A percentile compares a stretch with the other conserved stretches of the same genome.
Conservation (phyloP, 2,113 vertebrate genomes). For the Lepisosteus oculatus region DNA sequence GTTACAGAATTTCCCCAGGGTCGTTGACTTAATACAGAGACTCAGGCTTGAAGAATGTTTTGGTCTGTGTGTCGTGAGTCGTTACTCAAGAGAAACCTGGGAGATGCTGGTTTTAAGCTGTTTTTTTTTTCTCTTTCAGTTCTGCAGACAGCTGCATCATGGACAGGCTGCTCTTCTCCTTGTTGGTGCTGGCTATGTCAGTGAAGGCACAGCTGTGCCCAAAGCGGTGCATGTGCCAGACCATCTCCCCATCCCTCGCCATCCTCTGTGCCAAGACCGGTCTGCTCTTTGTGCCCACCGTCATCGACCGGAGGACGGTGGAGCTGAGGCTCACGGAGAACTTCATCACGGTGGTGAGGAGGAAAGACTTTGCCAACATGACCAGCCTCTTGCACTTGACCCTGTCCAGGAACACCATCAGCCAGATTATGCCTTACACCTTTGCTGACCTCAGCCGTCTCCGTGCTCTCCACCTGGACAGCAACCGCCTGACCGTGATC, state of each 20-base stretch:
- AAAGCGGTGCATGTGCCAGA: slow-evolving; percentile 90
- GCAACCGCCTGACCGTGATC: slow-evolving; percentile 81
- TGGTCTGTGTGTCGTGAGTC: no score
- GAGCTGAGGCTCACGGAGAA: slow-evolving; percentile 90
- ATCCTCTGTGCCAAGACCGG: slow-evolving; percentile 92
- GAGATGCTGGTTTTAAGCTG: slow-evolving; percentile 1
- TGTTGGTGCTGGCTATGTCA: slow-evolving; percentile 68
- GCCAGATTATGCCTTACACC: slow-evolving; percentile 85
- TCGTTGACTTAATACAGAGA: no score
- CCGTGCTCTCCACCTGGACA: slow-evolving; percentile 85
- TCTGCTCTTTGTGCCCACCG: slow-evolving; percentile 86
- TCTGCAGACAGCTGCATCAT: slow-evolving; percentile 58
- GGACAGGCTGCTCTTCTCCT: slow-evolving; percentile 72
- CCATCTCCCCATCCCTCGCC: slow-evolving; percentile 82
- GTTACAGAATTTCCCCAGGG: no score
- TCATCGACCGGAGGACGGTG: slow-evolving; percentile 84
- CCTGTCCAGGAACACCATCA: slow-evolving; percentile 87
- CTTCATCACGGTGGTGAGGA: slow-evolving; percentile 82
- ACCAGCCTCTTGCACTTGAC: slow-evolving; percentile 86
- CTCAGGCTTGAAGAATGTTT: no score
- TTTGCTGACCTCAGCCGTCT: slow-evolving; percentile 84
- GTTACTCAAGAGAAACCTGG: no score
- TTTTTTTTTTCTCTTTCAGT: slow-evolving; percentile 46
- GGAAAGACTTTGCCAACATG: slow-evolving; percentile 90
- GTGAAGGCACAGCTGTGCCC: slow-evolving; percentile 78